Evolutionary conservation across 2,113 vertebrate genomes (phyloP), one percentile per base, ranked within the genome.

Genomic region (Corythornis vintsioides): DNA sequence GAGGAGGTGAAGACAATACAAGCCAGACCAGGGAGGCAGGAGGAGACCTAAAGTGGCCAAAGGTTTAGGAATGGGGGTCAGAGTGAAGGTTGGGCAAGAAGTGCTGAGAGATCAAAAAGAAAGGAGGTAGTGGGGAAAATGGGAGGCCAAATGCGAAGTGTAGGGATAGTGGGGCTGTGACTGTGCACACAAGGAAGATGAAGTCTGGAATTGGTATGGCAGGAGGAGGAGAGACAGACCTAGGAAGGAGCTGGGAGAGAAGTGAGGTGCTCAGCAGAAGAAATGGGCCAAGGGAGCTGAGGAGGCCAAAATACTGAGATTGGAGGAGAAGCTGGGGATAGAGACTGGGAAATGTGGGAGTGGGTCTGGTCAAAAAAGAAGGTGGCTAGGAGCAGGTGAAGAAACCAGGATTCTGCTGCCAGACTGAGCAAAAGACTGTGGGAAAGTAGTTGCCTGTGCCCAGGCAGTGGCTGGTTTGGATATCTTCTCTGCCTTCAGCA

Each of bases 1-100:
- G 0, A 25, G 6, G 65, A 88, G 25, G 9, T 43, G 29, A 45
- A 48, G 26, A 29, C 16, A 50, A 6, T 31, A 60, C 0, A 0
- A 77, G 16, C 14, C n/a, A 57, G n/a, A 52, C 10, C 9, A 1
- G 25, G 57, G 52, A 82, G 38, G 35, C 43, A 26, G 28, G 18
- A 64, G 26, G 40, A 47, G 33, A 24, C 25, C 31, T 72, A 21
- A 64, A 74, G 29, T 42, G n/a, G 28, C 12, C 19, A 0, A 3
- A 66, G 47, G 2, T 33, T 65, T 31, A 74, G 42, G 38, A 42
- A 26, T 50, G 26, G 50, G 79, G 20, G 43, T 35, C 3, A 0
- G 43, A 73, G 35, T 15, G 24, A 66, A 19, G 2, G 6, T 22
- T 83, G 42, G 21, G 29, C 35, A 53, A 22, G 15, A 50, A 59